These are phyloP conservation scores for Tichodroma muraria DNA, from an alignment of 2,113 vertebrate species.

Conservation along the genomic window DNA sequence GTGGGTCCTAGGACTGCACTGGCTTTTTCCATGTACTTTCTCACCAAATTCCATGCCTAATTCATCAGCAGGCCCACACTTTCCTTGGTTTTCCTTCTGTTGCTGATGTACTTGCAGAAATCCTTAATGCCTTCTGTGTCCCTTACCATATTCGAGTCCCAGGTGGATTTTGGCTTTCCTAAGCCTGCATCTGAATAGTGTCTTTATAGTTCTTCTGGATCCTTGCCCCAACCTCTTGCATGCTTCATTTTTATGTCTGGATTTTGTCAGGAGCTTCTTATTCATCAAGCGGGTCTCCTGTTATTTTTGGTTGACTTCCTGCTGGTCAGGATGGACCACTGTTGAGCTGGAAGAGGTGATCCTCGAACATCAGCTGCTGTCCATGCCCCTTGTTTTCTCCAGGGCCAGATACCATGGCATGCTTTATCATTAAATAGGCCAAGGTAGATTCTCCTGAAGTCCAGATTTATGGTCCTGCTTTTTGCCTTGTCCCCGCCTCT, in stretches of 20 bases:
- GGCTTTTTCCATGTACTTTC: neutral
- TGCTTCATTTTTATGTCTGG: neutral
- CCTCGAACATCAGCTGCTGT: neutral
- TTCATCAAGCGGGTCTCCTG: neutral
- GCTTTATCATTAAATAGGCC: neutral
- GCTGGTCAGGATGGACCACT: neutral
- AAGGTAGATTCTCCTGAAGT: neutral
- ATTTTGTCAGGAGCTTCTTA: neutral
- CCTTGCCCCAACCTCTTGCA: neutral
- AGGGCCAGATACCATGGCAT: rapidly evolving
- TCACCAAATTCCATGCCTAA: neutral
- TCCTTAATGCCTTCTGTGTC: neutral
- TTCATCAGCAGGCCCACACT: neutral
- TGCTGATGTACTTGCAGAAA: neutral
- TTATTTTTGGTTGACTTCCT: neutral
- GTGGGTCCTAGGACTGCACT: neutral
- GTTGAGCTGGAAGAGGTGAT: neutral
- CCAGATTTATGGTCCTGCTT: neutral
- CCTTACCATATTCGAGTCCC: neutral
- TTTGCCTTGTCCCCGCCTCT: neutral
- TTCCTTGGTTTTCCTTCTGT: neutral
- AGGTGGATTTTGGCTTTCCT: neutral
- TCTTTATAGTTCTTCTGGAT: neutral
- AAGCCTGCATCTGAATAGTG: neutral
- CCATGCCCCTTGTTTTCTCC: rapidly evolving